A percentile compares a stretch with the other conserved stretches of the same genome.
Evolutionary conservation across 2,797 vertebrate species (phyloP).

Genomic region (Poeciliopsis turneri): DNA sequence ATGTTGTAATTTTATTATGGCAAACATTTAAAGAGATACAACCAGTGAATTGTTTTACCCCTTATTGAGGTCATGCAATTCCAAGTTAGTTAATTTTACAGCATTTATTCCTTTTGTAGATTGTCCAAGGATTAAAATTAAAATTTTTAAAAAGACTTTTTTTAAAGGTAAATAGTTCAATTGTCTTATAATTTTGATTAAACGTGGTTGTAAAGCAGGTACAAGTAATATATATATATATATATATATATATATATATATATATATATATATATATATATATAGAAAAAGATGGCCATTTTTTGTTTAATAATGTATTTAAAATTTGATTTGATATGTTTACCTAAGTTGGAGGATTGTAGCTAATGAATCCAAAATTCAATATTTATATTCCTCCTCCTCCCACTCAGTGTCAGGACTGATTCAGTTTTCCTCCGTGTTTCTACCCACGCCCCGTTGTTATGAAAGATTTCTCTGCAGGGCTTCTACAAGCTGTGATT

Average conservation of each 20-base stretch:
- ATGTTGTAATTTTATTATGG: background rate
- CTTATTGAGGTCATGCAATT: background rate
- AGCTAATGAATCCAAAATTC: background rate
- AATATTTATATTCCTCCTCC: conserved; percentile 6
- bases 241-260: background rate
- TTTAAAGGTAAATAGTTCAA: background rate
- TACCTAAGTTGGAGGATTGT: background rate
- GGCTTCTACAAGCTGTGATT: conserved; percentile 40
- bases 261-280: background rate
- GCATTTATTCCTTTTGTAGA: background rate
- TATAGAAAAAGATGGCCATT: background rate
- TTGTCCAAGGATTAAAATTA: background rate
- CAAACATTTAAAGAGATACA: background rate
- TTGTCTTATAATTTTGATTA: background rate
- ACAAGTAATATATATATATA: background rate
- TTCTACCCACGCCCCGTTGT: conserved; percentile 55
- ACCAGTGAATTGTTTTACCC: background rate
- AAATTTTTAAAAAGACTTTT: background rate
- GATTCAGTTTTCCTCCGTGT: conserved; percentile 56
- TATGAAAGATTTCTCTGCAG: conserved; percentile 54
- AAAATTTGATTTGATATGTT: background rate
- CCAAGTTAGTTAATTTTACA: background rate
- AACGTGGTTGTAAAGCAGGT: background rate
- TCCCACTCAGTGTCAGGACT: conserved; percentile 36
- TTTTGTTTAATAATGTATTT: background rate